Evolutionary conservation across 2,888 invertebrate species (phyloP).

Genomic region (Orchestes rusci): DNA sequence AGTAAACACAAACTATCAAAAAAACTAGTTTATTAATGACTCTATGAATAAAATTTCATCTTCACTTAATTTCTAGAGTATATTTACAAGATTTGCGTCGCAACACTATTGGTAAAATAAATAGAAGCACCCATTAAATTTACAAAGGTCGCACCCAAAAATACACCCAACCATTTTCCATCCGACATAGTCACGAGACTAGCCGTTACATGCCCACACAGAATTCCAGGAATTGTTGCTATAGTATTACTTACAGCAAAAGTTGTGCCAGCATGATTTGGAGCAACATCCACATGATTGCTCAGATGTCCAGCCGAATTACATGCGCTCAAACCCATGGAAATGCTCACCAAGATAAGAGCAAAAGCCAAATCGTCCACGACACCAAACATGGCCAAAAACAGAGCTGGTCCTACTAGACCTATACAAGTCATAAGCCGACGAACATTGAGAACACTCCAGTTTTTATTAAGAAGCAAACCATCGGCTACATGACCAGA

Average conservation of each 20-base stretch:
- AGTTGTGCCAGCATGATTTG: conserved; percentile 69
- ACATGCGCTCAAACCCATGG: conserved; percentile 67
- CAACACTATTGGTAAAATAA: conserved; percentile 65
- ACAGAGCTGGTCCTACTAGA: conserved; percentile 63
- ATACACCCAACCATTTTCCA: conserved; percentile 69
- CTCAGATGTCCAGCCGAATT: conserved; percentile 70
- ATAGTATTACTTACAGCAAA: conserved; percentile 71
- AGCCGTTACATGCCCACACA: conserved; percentile 70
- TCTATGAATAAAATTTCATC: no score
- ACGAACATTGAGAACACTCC: conserved; percentile 61
- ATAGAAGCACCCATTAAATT: conserved; percentile 67
- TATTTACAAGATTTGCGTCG: conserved; percentile 54
- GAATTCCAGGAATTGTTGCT: conserved; percentile 67
- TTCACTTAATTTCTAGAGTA: no score
- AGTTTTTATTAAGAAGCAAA: conserved; percentile 47
- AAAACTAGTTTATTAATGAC: no score
- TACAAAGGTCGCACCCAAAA: conserved; percentile 61
- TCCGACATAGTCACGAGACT: conserved; percentile 62
- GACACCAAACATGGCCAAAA: conserved; percentile 62
- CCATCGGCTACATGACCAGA: conserved; percentile 68
- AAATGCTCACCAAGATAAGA: conserved; percentile 63
- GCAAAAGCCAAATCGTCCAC: conserved; percentile 62
- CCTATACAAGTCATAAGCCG: conserved; percentile 67
- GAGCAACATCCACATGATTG: conserved; percentile 71
- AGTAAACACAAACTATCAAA: no score